Percentiles rank a stretch among this genome's conserved stretches.
Conservation (phyloP, 2,113 vertebrate species). For the Abramis brama region DNA sequence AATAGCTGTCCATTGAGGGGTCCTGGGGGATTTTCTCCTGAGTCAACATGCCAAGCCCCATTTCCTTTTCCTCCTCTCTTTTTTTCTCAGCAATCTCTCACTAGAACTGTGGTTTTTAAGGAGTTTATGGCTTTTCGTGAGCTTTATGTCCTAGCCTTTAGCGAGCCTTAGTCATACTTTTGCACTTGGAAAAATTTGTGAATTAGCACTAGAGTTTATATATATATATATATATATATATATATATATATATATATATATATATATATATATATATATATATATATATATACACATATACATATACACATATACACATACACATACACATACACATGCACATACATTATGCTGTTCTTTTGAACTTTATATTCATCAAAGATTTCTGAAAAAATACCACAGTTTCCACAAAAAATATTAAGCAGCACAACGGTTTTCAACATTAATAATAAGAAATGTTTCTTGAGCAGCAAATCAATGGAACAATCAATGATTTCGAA, state of each 20-base stretch:
- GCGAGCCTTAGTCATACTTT: not conserved
- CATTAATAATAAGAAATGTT: no score
- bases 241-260: no score
- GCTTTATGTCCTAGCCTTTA: not conserved
- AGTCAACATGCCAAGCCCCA: constrained; percentile 74
- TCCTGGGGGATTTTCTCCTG: constrained; percentile 68
- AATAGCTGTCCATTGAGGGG: constrained; percentile 69
- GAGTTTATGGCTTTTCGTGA: not conserved
- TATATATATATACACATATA: no score
- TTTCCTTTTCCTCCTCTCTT: constrained; percentile 69
- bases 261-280: no score
- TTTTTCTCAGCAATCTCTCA: constrained; percentile 46
- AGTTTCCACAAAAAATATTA: no score
- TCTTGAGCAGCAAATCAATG: not conserved
- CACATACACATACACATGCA: no score
- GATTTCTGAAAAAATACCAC: not conserved
- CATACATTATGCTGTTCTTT: not conserved
- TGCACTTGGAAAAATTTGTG: not conserved
- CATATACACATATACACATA: no score
- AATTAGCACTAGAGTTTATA: not conserved
- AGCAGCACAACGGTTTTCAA: no score
- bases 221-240: no score
- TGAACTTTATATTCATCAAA: not conserved
- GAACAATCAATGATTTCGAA: not conserved
- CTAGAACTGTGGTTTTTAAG: constrained; percentile 10